These are phyloP conservation scores for Teleogryllus occipitalis DNA, from an alignment of 1,140 invertebrate genomes.

Conservation along the genomic window DNA sequence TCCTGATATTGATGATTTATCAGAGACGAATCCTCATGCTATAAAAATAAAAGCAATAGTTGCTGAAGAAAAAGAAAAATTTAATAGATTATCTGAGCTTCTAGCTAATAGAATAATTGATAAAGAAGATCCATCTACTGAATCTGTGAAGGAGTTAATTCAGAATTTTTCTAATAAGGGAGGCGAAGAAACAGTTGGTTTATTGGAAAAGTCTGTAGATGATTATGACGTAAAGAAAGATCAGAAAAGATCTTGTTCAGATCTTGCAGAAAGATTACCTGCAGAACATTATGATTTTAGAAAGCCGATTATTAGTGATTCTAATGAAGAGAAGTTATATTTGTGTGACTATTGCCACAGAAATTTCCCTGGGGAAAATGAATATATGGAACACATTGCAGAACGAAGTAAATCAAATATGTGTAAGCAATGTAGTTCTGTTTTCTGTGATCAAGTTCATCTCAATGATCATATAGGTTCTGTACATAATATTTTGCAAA, in stretches of 20 bases:
- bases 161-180: no score
- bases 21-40: conserved; percentile 12
- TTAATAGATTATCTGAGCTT: conserved; percentile 1
- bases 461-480: no score
- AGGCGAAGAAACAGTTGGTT: no score
- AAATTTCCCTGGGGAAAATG: background rate
- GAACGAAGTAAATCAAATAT: background rate
- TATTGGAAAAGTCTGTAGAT: no score
- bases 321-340: no score
- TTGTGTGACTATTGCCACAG: background rate
- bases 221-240: no score
- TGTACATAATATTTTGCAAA: no score
- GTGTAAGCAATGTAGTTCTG: background rate
- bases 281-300: no score
- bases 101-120: background rate
- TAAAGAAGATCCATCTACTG: background rate
- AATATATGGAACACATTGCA: background rate
- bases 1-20: conserved; percentile 10
- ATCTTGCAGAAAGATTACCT: no score
- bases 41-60: conserved; percentile 9
- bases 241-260: no score
- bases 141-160: no score
- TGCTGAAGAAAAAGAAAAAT: conserved; percentile 12
- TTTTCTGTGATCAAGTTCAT: background rate
- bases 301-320: no score